Base-by-base conservation (phyloP, 2,888 invertebrate genomes). In the Papilio gigon region DNA sequence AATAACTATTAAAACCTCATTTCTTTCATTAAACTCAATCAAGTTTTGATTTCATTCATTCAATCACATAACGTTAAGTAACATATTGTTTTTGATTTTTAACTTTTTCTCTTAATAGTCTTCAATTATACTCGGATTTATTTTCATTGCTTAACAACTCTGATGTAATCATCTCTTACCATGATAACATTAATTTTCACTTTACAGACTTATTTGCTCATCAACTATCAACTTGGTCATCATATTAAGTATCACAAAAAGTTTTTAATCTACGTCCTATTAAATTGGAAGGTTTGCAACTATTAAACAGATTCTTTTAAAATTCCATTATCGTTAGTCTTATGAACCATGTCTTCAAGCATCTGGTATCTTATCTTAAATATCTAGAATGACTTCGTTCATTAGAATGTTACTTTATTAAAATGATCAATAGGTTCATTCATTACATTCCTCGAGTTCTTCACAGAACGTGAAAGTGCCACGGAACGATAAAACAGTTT, bases 401-500 rank as follows among this genome's bases (percentile, higher is more conserved):
- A 30, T 17, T 17, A 9, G n/a, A 56, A n/a, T n/a, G 27, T 14
- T n/a, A 27, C 20, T 53, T 53, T 8, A 47, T 47, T 47, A 25
- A 27, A 56, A n/a, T 27, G 8, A 53, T 56, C 53, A 56, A 30
- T 56, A n/a, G 17, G 30, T 17, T 11, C 53, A 56, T 56, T 56
- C 9, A 56, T 56, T 30, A 25, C 50, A 44, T 17, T 63, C 50
- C 59, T 27, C 60, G 42, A 53, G 20, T 53, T 14, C 37, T 27
- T n/a, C 20, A 35, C n/a, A 50, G 50, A 58, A 27, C 40, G 59
- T 61, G 65, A 68, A 68, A 65, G 68, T 61, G 64, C 60, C 67
- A 56, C 56, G 53, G 70, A 64, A 66, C 70, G 68, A 64, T 70
- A 71, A 69, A 71, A 71, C 74, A 73, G 53, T 25, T 71, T 73